Evolutionary conservation across 2,113 vertebrate species (phyloP).

Genomic region (Aegithalos caudatus): DNA sequence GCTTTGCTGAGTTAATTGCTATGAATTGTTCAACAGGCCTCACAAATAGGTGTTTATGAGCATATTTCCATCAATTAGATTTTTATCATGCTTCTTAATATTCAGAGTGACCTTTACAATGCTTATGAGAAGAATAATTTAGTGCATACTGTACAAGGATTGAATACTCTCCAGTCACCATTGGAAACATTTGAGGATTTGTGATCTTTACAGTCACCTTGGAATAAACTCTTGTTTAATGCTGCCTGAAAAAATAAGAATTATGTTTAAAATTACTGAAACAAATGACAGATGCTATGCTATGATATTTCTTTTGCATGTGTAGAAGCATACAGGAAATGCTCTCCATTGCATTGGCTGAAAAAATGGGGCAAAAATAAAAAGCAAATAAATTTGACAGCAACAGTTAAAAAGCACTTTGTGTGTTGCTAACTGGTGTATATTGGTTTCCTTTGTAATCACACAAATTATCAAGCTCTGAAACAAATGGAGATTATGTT

Average conservation of each 20-base stretch:
- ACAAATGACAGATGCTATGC: neutral
- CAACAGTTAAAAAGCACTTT: neutral
- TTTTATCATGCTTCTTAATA: neutral
- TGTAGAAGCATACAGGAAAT: neutral
- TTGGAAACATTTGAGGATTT: neutral
- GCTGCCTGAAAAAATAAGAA: neutral
- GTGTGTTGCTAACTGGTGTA: neutral
- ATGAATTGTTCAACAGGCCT: neutral
- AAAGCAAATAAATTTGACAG: neutral
- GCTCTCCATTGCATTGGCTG: neutral
- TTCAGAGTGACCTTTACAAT: constrained; percentile 15
- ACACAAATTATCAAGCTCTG: neutral
- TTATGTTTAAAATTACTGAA: neutral
- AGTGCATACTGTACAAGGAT: neutral
- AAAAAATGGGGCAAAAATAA: neutral
- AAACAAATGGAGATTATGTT: neutral
- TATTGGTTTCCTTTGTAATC: neutral
- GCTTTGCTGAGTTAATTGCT: constrained; percentile 24
- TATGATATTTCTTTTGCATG: neutral
- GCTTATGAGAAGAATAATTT: neutral
- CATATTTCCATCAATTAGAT: neutral
- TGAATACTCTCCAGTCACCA: neutral
- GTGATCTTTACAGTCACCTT: neutral
- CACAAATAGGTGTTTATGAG: constrained; percentile 18
- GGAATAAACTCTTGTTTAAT: neutral